Evolutionary conservation across 2,113 vertebrate species (phyloP).

Genomic region (Halichoeres trimaculatus): DNA sequence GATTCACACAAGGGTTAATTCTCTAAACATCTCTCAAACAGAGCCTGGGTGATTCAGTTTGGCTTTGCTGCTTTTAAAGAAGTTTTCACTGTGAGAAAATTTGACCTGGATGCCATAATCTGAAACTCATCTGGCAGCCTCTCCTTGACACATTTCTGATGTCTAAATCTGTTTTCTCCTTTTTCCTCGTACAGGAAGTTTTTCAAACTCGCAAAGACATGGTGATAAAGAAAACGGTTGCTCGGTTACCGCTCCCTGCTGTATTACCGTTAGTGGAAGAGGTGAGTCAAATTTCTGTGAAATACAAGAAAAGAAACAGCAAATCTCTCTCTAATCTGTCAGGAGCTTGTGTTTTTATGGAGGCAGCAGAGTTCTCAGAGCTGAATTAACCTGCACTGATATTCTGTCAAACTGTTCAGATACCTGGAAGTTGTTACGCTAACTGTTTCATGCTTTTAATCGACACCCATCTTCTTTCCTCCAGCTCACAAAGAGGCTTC

Average conservation of each 20-base stretch:
- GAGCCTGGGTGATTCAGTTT: background rate
- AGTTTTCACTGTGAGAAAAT: background rate
- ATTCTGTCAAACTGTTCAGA: background rate
- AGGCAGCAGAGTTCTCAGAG: background rate
- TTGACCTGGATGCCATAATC: background rate
- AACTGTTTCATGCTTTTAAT: conserved; percentile 7
- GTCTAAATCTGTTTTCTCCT: background rate
- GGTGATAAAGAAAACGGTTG: conserved; percentile 93
- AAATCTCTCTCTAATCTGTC: background rate
- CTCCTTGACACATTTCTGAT: background rate
- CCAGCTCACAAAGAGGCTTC: conserved; percentile 92
- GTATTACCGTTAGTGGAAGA: conserved; percentile 93
- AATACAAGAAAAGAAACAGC: background rate
- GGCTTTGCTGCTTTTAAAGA: no score
- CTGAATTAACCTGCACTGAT: background rate
- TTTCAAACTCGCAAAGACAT: conserved; percentile 90
- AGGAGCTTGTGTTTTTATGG: background rate
- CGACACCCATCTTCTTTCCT: conserved; percentile 27
- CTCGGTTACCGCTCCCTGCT: conserved; percentile 90
- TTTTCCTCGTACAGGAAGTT: conserved; percentile 87
- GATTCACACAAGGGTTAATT: background rate
- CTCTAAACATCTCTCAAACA: background rate
- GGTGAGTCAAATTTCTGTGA: conserved; percentile 76
- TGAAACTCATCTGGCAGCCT: background rate
- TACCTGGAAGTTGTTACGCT: background rate